Percentiles rank a stretch among this genome's conserved stretches.
Conservation (phyloP, 2,113 vertebrate genomes). For the Tachysurus vachellii region DNA sequence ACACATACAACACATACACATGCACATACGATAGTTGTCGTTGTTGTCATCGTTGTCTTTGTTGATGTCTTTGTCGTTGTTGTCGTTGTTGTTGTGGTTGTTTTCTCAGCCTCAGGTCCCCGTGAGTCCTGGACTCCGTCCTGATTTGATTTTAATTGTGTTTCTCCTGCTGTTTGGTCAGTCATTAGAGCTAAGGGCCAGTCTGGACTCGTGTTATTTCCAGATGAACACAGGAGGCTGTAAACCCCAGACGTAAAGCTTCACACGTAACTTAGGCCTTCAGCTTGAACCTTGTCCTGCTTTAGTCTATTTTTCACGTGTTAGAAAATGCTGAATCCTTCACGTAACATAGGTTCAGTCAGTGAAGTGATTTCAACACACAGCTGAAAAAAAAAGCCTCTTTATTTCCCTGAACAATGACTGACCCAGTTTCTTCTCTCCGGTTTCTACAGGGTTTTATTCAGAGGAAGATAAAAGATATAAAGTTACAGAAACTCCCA, state of each 20-base stretch:
- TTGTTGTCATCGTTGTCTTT: neutral
- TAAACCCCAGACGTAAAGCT: neutral
- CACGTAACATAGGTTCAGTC: neutral
- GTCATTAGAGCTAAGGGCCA: neutral
- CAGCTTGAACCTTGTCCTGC: neutral
- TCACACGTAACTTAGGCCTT: neutral
- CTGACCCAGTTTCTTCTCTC: conserved; percentile 14
- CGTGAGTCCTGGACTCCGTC: neutral
- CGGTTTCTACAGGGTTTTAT: neutral
- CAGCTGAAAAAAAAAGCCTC: neutral
- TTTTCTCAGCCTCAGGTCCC: neutral
- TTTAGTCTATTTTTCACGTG: neutral
- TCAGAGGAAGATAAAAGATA: neutral
- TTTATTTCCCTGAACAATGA: conserved; percentile 1
- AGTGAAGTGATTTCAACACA: neutral
- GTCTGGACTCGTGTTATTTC: neutral
- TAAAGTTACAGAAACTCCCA: conserved; percentile 11
- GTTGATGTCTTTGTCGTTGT: neutral
- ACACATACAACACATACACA: no score
- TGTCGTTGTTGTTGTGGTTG: neutral
- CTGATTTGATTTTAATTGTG: neutral
- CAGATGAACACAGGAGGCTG: neutral
- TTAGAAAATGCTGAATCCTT: neutral
- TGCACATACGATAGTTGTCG: no score
- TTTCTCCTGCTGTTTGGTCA: neutral